A percentile compares a stretch with the other conserved stretches of the same genome.
These are phyloP conservation scores for Alouatta caraya DNA, from an alignment of 2,797 vertebrate species.

Conservation along the genomic window DNA sequence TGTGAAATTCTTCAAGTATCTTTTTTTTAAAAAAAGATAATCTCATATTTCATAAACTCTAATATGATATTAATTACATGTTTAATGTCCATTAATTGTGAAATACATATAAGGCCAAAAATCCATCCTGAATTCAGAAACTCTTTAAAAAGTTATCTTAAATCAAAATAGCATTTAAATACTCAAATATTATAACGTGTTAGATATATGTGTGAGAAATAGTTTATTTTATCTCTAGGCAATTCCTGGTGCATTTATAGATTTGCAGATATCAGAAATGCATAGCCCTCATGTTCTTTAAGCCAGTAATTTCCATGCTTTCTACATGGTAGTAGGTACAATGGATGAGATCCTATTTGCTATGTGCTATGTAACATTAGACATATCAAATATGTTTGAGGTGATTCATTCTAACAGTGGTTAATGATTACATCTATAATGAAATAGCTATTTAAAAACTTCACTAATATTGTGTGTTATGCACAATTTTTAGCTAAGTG, in stretches of 20 bases:
- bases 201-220: background rate
- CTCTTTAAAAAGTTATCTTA: background rate
- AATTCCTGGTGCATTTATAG: background rate
- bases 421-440: background rate
- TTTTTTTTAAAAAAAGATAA: background rate
- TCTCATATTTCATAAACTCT: background rate
- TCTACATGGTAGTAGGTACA: background rate
- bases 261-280: background rate
- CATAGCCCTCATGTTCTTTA: background rate
- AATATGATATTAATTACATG: background rate
- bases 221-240: background rate
- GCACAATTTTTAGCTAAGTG: background rate
- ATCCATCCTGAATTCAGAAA: slow-evolving; percentile 2
- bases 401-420: background rate
- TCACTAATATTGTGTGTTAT: background rate
- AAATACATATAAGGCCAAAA: background rate
- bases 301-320: background rate
- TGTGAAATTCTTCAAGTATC: background rate
- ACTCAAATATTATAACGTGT: background rate
- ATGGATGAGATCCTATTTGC: background rate
- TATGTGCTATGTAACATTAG: background rate
- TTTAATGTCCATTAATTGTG: background rate
- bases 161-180: background rate
- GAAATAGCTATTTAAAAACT: background rate
- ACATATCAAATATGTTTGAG: background rate